A percentile compares a stretch with the other conserved stretches of the same genome.
Evolutionary conservation across 2,888 invertebrate genomes (phyloP).

Genomic region (Diabrotica balteata): DNA sequence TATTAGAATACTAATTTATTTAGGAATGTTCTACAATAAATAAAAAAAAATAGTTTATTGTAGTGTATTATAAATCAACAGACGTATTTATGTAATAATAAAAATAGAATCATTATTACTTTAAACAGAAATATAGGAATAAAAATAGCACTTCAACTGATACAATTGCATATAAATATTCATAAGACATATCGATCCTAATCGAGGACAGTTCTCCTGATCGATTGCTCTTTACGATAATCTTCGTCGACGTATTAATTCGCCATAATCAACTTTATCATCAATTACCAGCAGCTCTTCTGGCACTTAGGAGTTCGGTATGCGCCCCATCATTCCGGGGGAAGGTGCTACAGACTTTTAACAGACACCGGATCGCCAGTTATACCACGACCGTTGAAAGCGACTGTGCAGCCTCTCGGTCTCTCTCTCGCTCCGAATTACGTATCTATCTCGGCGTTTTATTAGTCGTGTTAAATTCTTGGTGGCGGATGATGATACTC

Average conservation of each 20-base stretch:
- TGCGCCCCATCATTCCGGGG: conserved; percentile 54
- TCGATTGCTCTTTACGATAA: conserved; percentile 47
- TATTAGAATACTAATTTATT: no score
- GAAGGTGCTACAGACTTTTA: conserved; percentile 48
- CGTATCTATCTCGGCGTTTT: conserved; percentile 12
- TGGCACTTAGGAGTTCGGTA: conserved; percentile 49
- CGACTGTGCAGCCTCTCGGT: conserved; percentile 41
- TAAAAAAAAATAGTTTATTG: no score
- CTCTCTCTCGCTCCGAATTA: conserved; percentile 20
- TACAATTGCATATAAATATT: conserved; percentile 34
- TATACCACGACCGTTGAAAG: conserved; percentile 52
- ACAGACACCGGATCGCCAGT: conserved; percentile 57
- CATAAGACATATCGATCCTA: conserved; percentile 34
- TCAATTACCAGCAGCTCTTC: conserved; percentile 55
- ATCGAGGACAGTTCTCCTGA: conserved; percentile 32
- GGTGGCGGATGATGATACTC: conserved; percentile 22
- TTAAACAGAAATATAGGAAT: no score
- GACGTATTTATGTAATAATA: no score
- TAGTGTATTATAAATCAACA: no score
- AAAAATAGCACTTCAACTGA: conserved; percentile 30
- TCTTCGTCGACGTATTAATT: conserved; percentile 55
- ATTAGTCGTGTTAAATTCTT: neutral
- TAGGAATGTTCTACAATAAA: no score
- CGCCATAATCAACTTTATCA: conserved; percentile 57
- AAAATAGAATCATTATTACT: no score